phyloP scores from a whole-genome alignment of 2,888 invertebrate genomes.

The Pristionchus entomophagus region DNA sequence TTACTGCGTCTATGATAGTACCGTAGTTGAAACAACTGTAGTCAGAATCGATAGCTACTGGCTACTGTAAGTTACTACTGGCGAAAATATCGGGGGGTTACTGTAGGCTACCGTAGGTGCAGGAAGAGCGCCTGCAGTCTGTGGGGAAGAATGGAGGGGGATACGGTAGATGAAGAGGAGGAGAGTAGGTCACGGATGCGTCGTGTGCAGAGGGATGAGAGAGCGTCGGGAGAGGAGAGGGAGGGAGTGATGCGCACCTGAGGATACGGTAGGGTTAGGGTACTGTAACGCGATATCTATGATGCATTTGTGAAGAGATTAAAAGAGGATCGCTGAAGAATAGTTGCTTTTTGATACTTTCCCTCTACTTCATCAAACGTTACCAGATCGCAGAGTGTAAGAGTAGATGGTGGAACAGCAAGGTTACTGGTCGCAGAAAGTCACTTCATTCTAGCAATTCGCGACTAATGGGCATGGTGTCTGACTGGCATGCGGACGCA shows the following conservation, averaged over 20 bases:
- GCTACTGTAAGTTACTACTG: too few relatives aligned
- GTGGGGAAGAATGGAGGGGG: neutral
- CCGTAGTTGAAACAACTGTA: too few relatives aligned
- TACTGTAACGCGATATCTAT: too few relatives aligned
- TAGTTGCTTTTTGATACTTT: neutral
- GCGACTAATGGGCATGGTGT: too few relatives aligned
- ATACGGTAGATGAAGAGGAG: neutral
- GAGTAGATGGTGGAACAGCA: too few relatives aligned
- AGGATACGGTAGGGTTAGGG: neutral
- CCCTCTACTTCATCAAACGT: neutral
- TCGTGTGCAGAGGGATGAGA: slow-evolving; percentile 48
- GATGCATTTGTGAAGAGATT: too few relatives aligned
- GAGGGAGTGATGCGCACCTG: slow-evolving; percentile 35
- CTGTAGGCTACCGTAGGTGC: neutral
- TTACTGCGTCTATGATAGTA: too few relatives aligned
- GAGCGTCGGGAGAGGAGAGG: slow-evolving; percentile 26
- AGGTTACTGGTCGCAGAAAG: too few relatives aligned
- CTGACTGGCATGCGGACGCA: too few relatives aligned
- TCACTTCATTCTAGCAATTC: too few relatives aligned
- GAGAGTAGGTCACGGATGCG: neutral
- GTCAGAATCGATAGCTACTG: too few relatives aligned
- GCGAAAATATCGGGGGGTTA: neutral
- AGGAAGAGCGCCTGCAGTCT: neutral
- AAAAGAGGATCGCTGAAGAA: neutral
- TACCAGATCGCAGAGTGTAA: neutral